phyloP scores from a whole-genome alignment of 2,113 vertebrate species.

The Ochotona princeps region DNA sequence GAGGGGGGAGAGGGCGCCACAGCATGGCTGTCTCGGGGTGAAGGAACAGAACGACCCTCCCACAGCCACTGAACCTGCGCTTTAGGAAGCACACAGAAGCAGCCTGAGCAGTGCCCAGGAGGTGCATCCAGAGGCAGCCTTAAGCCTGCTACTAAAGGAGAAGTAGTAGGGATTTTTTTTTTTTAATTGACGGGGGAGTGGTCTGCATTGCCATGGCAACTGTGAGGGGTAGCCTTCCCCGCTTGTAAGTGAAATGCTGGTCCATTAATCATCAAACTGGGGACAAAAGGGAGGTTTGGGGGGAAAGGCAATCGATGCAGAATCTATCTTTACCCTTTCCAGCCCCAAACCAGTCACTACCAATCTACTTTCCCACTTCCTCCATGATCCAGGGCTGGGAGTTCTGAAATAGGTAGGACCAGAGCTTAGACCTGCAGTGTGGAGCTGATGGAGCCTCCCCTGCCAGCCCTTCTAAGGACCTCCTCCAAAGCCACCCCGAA shows the following conservation, averaged over 20 bases:
- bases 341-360: slow-evolving; percentile 22
- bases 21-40: background rate
- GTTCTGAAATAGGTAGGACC: background rate
- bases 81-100: background rate
- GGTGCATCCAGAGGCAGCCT: slow-evolving; percentile 43
- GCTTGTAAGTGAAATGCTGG: slow-evolving; percentile 77
- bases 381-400: slow-evolving; percentile 11
- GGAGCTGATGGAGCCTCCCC: background rate
- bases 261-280: slow-evolving; percentile 83
- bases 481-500: slow-evolving; percentile 4
- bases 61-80: background rate
- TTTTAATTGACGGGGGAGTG: slow-evolving; percentile 79
- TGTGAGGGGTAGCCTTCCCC: slow-evolving; percentile 76
- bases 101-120: slow-evolving; percentile 6
- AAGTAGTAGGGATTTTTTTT: slow-evolving; percentile 63
- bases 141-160: slow-evolving; percentile 41
- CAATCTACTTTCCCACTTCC: slow-evolving; percentile 15
- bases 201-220: slow-evolving; percentile 79
- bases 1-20: too few relatives aligned
- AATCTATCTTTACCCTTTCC: slow-evolving; percentile 60
- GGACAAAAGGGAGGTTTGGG: slow-evolving; percentile 76
- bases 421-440: background rate
- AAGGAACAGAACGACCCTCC: slow-evolving; percentile 16
- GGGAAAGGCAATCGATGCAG: slow-evolving; percentile 48
- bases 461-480: background rate